Conservation (phyloP, 2,797 vertebrate genomes). For the Molossus alvarezi region DNA sequence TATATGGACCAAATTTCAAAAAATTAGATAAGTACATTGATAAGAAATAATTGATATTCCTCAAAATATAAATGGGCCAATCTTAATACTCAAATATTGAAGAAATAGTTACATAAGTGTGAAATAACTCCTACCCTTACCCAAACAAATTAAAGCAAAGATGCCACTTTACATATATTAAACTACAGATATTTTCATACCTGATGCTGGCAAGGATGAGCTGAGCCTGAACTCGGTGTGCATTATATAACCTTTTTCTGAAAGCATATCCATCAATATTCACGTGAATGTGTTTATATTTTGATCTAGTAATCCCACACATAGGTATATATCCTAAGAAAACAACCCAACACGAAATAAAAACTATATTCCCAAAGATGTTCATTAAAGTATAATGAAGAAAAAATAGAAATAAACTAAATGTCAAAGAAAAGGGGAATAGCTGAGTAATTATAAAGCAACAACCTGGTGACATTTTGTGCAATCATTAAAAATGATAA, state of each 20-base stretch:
- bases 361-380: constrained; percentile 64
- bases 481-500: constrained; percentile 52
- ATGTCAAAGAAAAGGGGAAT: constrained; percentile 62
- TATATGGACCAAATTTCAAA: neutral
- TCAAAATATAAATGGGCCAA: neutral
- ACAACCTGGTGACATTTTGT: neutral
- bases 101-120: neutral
- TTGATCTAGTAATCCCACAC: neutral
- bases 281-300: neutral
- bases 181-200: neutral
- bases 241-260: neutral
- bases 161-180: neutral
- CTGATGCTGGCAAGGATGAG: neutral
- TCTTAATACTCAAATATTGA: neutral
- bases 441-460: constrained; percentile 39
- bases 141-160: constrained; percentile 8
- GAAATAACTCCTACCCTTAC: neutral
- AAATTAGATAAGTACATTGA: neutral
- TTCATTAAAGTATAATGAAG: constrained; percentile 64
- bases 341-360: constrained; percentile 23
- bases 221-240: neutral
- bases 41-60: neutral
- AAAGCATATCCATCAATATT: constrained; percentile 31
- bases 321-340: constrained; percentile 20
- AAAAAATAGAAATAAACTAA: constrained; percentile 66